Percentiles rank a stretch among this genome's conserved stretches.
Evolutionary conservation across 2,113 vertebrate genomes (phyloP).

Genomic region (Pterophyllum scalare): DNA sequence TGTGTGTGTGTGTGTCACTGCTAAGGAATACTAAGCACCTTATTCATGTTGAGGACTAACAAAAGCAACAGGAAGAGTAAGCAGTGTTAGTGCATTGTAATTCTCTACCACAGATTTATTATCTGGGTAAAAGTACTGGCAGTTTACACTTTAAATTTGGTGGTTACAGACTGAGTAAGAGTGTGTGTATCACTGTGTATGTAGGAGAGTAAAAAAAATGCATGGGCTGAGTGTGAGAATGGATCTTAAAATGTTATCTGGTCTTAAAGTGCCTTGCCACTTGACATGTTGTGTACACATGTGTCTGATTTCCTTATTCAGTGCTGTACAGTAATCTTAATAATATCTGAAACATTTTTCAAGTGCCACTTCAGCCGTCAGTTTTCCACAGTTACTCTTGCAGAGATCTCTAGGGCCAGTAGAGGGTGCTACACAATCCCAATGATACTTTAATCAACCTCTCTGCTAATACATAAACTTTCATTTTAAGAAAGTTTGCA

Average conservation of each 20-base stretch:
- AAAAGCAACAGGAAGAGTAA: constrained; percentile 76
- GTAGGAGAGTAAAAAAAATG: background rate
- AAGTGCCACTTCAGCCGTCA: background rate
- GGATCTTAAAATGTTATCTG: background rate
- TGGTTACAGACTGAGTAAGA: background rate
- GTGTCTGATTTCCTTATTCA: background rate
- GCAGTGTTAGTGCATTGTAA: constrained; percentile 79
- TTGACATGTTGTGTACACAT: background rate
- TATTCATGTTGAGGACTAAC: constrained; percentile 78
- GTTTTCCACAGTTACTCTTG: constrained; percentile 12
- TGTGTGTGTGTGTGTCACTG: background rate
- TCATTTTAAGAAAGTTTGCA: background rate
- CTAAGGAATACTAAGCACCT: constrained; percentile 77
- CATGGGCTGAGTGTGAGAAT: background rate
- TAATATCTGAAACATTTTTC: background rate
- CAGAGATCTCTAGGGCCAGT: constrained; percentile 36
- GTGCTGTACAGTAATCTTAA: background rate
- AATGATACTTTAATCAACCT: constrained; percentile 12
- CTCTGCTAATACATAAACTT: background rate
- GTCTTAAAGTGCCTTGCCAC: background rate
- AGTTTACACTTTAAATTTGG: constrained; percentile 39
- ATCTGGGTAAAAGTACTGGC: constrained; percentile 72
- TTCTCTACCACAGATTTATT: constrained; percentile 81
- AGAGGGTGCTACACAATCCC: constrained; percentile 54
- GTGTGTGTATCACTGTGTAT: background rate